These are phyloP conservation scores for Thecophora atra DNA, from an alignment of 2,888 invertebrate genomes.

Conservation along the genomic window DNA sequence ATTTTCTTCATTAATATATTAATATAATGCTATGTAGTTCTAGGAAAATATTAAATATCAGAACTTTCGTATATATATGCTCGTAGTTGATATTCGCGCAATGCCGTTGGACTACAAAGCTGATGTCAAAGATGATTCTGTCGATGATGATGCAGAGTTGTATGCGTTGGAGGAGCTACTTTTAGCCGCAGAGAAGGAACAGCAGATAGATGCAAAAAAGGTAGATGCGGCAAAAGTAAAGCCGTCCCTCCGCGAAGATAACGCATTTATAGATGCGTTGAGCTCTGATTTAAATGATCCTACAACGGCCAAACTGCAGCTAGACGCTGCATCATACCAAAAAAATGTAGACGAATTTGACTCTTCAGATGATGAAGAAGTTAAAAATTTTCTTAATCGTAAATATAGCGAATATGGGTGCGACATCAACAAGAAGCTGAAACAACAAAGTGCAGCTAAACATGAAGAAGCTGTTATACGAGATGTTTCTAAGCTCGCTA, in stretches of 20 bases:
- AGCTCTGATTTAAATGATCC: slow-evolving; percentile 52
- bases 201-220: neutral
- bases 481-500: slow-evolving; percentile 50
- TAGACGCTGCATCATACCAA: neutral
- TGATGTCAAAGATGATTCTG: slow-evolving; percentile 43
- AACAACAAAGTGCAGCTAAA: slow-evolving; percentile 64
- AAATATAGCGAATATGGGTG: slow-evolving; percentile 79
- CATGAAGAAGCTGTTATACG: slow-evolving; percentile 56
- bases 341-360: slow-evolving; percentile 66
- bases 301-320: slow-evolving; percentile 29
- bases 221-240: neutral
- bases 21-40: neutral
- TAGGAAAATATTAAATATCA: neutral
- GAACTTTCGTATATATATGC: too few relatives aligned
- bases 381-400: slow-evolving; percentile 76
- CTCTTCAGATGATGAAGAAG: slow-evolving; percentile 85
- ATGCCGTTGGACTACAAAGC: slow-evolving; percentile 39
- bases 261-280: slow-evolving; percentile 59
- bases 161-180: slow-evolving; percentile 58
- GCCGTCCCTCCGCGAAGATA: slow-evolving; percentile 56
- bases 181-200: slow-evolving; percentile 50
- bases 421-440: slow-evolving; percentile 72
- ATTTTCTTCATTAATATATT: too few relatives aligned
- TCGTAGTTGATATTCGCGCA: neutral
- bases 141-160: slow-evolving; percentile 57